Conservation (phyloP, 2,113 vertebrate species). For the Cheilinus undulatus region DNA sequence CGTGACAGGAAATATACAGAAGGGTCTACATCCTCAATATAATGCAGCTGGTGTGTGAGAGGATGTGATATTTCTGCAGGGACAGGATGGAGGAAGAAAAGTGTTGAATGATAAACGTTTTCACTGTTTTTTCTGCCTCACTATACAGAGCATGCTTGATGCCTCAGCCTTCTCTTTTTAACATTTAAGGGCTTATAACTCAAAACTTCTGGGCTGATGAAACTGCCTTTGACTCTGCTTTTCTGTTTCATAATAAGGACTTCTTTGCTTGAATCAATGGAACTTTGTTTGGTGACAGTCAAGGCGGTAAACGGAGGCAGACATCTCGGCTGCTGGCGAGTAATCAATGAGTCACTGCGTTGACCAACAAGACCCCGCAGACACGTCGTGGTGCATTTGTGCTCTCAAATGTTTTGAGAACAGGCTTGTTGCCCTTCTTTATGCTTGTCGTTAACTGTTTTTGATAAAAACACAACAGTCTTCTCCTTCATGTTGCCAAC, state of each 20-base stretch:
- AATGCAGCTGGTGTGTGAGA: no score
- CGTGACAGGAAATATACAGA: no score
- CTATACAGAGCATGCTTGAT: no score
- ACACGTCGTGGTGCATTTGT: conserved; percentile 1
- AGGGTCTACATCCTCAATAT: not conserved
- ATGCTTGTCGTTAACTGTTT: not conserved
- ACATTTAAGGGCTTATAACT: no score
- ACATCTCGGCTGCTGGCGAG: not conserved
- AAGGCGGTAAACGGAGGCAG: not conserved
- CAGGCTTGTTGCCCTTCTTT: no score
- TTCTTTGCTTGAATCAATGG: conserved; percentile 3
- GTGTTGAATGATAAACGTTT: no score
- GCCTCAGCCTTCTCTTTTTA: no score
- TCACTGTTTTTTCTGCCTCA: no score
- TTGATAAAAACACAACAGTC: conserved; percentile 17
- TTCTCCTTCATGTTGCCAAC: conserved; percentile 18
- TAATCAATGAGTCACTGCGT: conserved; percentile 17
- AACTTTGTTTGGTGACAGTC: conserved; percentile 9
- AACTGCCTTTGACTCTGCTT: not conserved
- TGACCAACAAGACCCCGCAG: conserved; percentile 44
- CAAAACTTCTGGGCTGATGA: conserved; percentile 40
- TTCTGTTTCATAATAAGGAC: not conserved
- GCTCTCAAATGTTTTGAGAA: no score
- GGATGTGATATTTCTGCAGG: no score
- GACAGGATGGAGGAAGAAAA: no score